A percentile compares a stretch with the other conserved stretches of the same genome.
Conservation (phyloP, 2,888 invertebrate species). For the Andrena haemorrhoa region DNA sequence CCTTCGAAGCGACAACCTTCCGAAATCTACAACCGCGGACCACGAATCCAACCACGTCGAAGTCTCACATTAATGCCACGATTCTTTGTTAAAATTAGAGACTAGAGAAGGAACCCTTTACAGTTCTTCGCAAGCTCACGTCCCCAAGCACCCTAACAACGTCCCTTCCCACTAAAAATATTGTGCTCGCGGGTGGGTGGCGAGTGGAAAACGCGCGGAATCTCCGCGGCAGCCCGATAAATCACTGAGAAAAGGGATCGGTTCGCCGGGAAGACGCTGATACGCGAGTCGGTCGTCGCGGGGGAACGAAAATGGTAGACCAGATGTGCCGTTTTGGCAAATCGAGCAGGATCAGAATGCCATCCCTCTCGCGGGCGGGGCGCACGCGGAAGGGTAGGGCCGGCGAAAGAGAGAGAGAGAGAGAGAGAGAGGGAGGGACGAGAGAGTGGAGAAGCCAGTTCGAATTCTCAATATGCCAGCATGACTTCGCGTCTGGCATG, state of each 20-base stretch:
- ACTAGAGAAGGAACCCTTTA: neutral
- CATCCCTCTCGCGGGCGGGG: conserved; percentile 14
- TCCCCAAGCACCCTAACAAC: neutral
- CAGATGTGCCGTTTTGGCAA: conserved; percentile 68
- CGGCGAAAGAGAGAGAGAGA: neutral
- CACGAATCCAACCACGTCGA: too few relatives aligned
- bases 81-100: neutral
- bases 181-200: neutral
- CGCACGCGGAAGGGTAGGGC: neutral
- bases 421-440: neutral
- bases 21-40: too few relatives aligned
- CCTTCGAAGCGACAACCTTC: too few relatives aligned
- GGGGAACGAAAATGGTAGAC: conserved; percentile 46
- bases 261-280: conserved; percentile 31
- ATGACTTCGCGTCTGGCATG: conserved; percentile 72
- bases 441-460: conserved; percentile 53
- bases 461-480: conserved; percentile 76
- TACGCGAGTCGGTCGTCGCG: conserved; percentile 27
- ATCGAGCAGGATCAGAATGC: conserved; percentile 55
- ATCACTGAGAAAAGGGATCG: conserved; percentile 48
- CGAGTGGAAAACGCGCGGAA: conserved; percentile 32
- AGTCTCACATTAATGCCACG: too few relatives aligned
- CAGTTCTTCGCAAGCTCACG: neutral
- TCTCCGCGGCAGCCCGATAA: conserved; percentile 43
- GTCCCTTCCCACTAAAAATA: conserved; percentile 12